A percentile compares a stretch with the other conserved stretches of the same genome.
Conservation (phyloP, 1,140 invertebrate species). For the Cotesia glomerata region DNA sequence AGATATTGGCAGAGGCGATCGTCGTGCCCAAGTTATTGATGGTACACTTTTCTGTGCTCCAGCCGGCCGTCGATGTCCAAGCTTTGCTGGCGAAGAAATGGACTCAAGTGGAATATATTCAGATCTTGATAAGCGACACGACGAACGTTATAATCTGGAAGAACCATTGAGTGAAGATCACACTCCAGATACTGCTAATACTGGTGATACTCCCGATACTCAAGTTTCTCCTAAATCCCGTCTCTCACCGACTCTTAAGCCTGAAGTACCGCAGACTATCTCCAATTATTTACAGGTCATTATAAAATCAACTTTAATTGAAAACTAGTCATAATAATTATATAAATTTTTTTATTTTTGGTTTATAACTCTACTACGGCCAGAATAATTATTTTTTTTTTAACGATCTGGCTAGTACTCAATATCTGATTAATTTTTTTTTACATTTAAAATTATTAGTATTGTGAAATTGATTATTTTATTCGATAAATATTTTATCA, state of each 20-base stretch:
- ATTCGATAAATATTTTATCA: too few species aligned
- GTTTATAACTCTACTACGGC: too few species aligned
- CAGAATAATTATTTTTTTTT: too few species aligned
- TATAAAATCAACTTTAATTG: slow-evolving; percentile 2
- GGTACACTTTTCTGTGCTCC: slow-evolving; percentile 79
- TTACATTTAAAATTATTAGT: too few species aligned
- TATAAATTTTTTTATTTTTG: too few species aligned
- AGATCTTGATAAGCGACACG: slow-evolving; percentile 74
- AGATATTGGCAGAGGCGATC: slow-evolving; percentile 18
- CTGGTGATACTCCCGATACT: slow-evolving; percentile 45
- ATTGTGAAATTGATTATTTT: too few species aligned
- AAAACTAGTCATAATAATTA: too few species aligned
- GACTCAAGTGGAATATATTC: slow-evolving; percentile 86
- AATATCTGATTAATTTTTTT: too few species aligned
- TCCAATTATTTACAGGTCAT: slow-evolving; percentile 45
- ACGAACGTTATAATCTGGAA: slow-evolving; percentile 45
- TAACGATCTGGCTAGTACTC: too few species aligned
- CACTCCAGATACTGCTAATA: slow-evolving; percentile 49
- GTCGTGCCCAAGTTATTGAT: slow-evolving; percentile 62
- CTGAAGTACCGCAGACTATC: slow-evolving; percentile 40
- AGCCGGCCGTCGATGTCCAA: slow-evolving; percentile 56
- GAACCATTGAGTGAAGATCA: slow-evolving; percentile 46
- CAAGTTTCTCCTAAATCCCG: slow-evolving; percentile 57
- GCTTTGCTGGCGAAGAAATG: slow-evolving; percentile 71
- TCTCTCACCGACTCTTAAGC: slow-evolving; percentile 35